Percentiles rank a stretch among this genome's conserved stretches.
Evolutionary conservation across 2,797 vertebrate species (phyloP).

Genomic region (Sciaenops ocellatus): DNA sequence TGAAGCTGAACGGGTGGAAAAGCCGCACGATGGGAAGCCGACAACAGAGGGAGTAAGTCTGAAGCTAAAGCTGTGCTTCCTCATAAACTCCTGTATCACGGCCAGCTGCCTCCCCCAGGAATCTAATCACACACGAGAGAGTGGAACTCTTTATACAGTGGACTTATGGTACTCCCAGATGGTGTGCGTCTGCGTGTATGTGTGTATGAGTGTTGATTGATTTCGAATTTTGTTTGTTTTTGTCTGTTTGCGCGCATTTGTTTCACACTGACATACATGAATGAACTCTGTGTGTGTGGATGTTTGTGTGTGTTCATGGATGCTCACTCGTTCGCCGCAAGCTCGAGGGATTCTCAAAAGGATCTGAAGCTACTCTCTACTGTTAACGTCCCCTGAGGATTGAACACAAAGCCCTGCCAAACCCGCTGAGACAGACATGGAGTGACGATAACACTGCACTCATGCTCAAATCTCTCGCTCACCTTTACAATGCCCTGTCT

Average conservation of each 20-base stretch:
- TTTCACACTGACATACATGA: conserved; percentile 49
- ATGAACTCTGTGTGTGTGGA: conserved; percentile 21
- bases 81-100: conserved; percentile 46
- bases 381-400: conserved; percentile 42
- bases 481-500: conserved; percentile 8
- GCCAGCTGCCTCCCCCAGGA: conserved; percentile 48
- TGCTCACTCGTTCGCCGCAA: conserved; percentile 9
- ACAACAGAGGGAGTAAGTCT: conserved; percentile 25
- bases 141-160: conserved; percentile 49
- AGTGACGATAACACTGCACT: background rate
- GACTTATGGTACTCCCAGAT: conserved; percentile 66
- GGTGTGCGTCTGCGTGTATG: conserved; percentile 26
- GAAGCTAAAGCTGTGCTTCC: conserved; percentile 35
- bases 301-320: conserved; percentile 27
- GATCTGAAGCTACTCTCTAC: conserved; percentile 43
- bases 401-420: conserved; percentile 44
- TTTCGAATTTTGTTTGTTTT: conserved; percentile 39
- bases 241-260: conserved; percentile 44
- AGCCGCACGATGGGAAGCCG: conserved; percentile 17
- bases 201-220: conserved; percentile 11
- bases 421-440: conserved; percentile 42
- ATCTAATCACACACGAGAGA: conserved; percentile 49
- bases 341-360: conserved; percentile 43
- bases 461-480: conserved; percentile 15
- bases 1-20: conserved; percentile 36